Base-by-base conservation (phyloP, 2,113 vertebrate genomes). In the Aspidoscelis tigris region DNA sequence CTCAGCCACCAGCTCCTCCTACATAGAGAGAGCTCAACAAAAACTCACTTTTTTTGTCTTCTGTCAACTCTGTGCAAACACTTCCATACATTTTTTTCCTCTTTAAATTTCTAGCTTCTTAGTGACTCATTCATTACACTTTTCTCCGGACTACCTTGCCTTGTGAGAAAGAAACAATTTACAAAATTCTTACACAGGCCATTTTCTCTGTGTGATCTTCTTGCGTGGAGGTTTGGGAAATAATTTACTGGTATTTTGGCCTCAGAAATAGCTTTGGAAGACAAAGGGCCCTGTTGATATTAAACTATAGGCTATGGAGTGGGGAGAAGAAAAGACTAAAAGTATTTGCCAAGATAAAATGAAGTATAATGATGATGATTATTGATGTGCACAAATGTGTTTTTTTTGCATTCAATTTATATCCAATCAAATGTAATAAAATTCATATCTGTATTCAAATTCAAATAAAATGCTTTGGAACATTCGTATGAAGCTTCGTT, bases 151-250 rank as follows among this genome's bases (percentile, higher is more conserved):
- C 76, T 95, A 91, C 94, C 94, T 95, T 96, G 96, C 95, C 94
- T 95, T 94, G 94, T 95, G 96, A 94, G 95, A 96, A 95, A 96
- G 94, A 95, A 96, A 96, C 94, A 96, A 96, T 96, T 96, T 96
- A 95, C 95, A 94, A 93, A 90, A 85, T 96, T 96, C 93, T 89
- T 94, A 91, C 94, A 93, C 95, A 95, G 94, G 93, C 95, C 93
- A 96, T 96, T 96, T 96, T 96, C 96, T 96, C 96, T 96, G 96
- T 93, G 76, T 96, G 96, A 96, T 95, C 95, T 93, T 88, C 94
- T 95, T 91, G 93, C 93, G 91, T 75, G 90, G 94, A 95, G 93
- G 93, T 92, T 95, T 94, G 94, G 95, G 92, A 96, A 96, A 95
- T 95, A 95, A 96, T 96, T 96, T 95, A 94, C 95, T 41, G 95